Conservation (phyloP, 2,113 vertebrate genomes). For the Sebastes fasciatus region DNA sequence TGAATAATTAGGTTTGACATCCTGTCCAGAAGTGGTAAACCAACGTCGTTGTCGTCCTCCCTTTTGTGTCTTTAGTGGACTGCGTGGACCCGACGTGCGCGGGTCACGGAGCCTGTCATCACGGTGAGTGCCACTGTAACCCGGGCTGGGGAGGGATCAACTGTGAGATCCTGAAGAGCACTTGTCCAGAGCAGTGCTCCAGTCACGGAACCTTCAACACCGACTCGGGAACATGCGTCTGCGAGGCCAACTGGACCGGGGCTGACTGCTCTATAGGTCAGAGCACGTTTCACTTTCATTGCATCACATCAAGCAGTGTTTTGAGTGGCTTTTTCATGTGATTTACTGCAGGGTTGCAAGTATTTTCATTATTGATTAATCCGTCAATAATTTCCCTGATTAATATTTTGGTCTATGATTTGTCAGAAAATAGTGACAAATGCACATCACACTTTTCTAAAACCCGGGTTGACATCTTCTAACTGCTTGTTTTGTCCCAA, state of each 20-base stretch:
- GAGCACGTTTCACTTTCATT: slow-evolving; percentile 33
- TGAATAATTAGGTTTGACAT: slow-evolving; percentile 52
- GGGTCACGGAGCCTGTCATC: slow-evolving; percentile 93
- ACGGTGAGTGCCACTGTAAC: slow-evolving; percentile 95
- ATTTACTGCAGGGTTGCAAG: neutral
- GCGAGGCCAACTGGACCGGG: slow-evolving; percentile 94
- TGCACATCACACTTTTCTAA: neutral
- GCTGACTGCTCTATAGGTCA: slow-evolving; percentile 96
- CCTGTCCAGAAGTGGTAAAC: slow-evolving; percentile 42
- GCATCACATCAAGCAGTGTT: neutral
- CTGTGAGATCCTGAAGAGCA: slow-evolving; percentile 94
- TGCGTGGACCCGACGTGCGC: slow-evolving; percentile 95
- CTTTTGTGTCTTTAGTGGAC: slow-evolving; percentile 86
- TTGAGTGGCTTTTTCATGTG: neutral
- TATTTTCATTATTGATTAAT: neutral
- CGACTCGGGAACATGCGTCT: slow-evolving; percentile 92
- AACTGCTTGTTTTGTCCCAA: neutral
- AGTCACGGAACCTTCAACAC: slow-evolving; percentile 94
- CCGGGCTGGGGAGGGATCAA: slow-evolving; percentile 94
- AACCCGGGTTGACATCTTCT: neutral
- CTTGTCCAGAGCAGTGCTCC: slow-evolving; percentile 97
- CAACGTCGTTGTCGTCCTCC: slow-evolving; percentile 67
- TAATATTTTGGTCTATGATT: neutral
- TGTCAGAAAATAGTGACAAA: neutral
- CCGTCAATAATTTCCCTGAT: neutral